Percentiles rank a stretch among this genome's conserved stretches.
phyloP scores from a whole-genome alignment of 2,113 vertebrate genomes.

The Oryzias curvinotus region DNA sequence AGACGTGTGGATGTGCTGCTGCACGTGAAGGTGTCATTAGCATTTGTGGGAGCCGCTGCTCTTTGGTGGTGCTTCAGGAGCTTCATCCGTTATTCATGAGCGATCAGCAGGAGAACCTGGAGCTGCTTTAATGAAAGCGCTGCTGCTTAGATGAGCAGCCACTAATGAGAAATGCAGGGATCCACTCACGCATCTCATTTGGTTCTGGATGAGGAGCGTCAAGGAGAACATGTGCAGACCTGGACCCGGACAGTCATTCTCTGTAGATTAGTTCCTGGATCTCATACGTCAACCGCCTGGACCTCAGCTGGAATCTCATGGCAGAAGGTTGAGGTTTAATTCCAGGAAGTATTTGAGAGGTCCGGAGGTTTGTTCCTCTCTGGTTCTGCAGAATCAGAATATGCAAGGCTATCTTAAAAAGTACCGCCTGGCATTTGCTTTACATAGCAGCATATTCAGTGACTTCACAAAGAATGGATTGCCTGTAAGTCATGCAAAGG shows the following conservation, averaged over 20 bases:
- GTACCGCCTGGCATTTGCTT: constrained; percentile 77
- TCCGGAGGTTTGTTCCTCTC: too few species aligned
- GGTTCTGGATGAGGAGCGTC: constrained; percentile 11
- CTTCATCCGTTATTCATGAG: constrained; percentile 44
- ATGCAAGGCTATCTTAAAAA: constrained; percentile 76
- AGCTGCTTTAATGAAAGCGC: not conserved
- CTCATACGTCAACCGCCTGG: too few species aligned
- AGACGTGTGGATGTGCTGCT: constrained; percentile 20
- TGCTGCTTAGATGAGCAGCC: constrained; percentile 14
- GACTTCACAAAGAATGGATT: constrained; percentile 67
- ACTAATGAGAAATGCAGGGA: constrained; percentile 20
- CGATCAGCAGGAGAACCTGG: constrained; percentile 4
- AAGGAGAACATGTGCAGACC: too few species aligned
- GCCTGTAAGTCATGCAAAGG: constrained; percentile 59
- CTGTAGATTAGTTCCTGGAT: too few species aligned
- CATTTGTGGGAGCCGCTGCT: constrained; percentile 48
- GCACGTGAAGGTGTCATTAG: constrained; percentile 42
- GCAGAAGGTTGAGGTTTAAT: too few species aligned
- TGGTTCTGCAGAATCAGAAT: not conserved
- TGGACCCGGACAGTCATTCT: too few species aligned
- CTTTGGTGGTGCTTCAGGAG: constrained; percentile 8
- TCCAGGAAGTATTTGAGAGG: too few species aligned
- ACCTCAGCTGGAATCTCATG: too few species aligned
- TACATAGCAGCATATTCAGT: constrained; percentile 65
- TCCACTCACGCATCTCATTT: constrained; percentile 46